Evolutionary conservation across 2,888 invertebrate genomes (phyloP), one percentile per base, ranked within the genome.

Genomic region (Yponomeuta cagnagella): DNA sequence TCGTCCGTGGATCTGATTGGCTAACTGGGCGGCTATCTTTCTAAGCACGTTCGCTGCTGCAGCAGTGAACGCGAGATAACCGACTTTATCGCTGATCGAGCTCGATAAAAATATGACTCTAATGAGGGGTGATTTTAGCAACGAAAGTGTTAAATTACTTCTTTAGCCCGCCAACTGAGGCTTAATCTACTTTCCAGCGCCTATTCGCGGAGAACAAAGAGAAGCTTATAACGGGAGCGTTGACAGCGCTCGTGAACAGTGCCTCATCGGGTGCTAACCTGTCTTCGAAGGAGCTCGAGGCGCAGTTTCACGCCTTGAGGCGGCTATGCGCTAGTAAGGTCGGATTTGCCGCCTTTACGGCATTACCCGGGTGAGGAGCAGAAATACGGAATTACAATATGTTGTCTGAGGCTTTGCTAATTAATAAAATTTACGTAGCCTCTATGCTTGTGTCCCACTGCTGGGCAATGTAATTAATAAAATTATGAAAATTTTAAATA

Each of bases 141-240:
- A 43, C 43, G 43, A 43, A 43, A 43, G 43, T 43, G 43, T 43
- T 43, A 43, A 43, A 43, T 8, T 8, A 43, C 8, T 43, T 43
- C 43, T 43, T 1, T 43, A 43, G 43, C 43, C 43, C 5, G 43
- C 43, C 43, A 43, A 1, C 43, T 43, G 43, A 43, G 43, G 43
- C 43, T 43, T 43, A 58, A 10, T 5, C 30, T 72, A 75, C 74
- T 84, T 91, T 93, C 58, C 91, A 98, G 98, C 97, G 98, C 74
- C 93, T 99, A 75, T 99, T 99, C 93, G 96, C 98, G 10, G 98
- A 99, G 90, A 99, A 99, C 90, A 99, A 99, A 85, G 99, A 99
- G 88, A 98, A 98, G 88, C 89, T 99, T 75, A 99, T 99, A 76
- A 95, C 96, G 58, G 96, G 95, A 52, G 98, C 98, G n/a, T 86